These are phyloP conservation scores for Chrosomus eos DNA, from an alignment of 2,797 vertebrate genomes.

Conservation along the genomic window DNA sequence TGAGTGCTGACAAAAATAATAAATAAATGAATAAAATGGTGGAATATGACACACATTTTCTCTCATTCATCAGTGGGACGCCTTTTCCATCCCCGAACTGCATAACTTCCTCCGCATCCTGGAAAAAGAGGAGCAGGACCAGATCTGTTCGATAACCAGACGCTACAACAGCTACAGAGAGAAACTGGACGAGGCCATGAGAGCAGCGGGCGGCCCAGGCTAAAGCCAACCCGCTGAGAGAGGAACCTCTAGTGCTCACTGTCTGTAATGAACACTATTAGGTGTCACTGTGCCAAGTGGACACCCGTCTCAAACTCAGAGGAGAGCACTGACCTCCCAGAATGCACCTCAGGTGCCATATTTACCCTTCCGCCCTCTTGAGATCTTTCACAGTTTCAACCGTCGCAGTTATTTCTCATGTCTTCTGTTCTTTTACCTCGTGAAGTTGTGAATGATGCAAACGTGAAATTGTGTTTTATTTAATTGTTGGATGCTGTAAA, in stretches of 20 bases:
- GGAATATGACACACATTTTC: neutral
- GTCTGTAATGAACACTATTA: constrained; percentile 38
- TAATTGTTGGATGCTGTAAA: constrained; percentile 77
- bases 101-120: constrained; percentile 95
- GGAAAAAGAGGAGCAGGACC: constrained; percentile 93
- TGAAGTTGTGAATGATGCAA: constrained; percentile 67
- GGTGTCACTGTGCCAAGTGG: constrained; percentile 24
- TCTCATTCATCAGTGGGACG: constrained; percentile 88
- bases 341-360: constrained; percentile 68
- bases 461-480: constrained; percentile 71
- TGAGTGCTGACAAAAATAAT: neutral
- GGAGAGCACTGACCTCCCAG: constrained; percentile 43
- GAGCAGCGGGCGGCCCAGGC: constrained; percentile 73
- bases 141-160: constrained; percentile 78
- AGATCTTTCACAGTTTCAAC: constrained; percentile 48
- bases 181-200: constrained; percentile 89
- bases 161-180: constrained; percentile 86
- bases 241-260: constrained; percentile 33
- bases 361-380: constrained; percentile 52
- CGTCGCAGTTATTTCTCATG: neutral
- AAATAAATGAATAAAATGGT: neutral
- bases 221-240: constrained; percentile 64
- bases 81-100: constrained; percentile 94
- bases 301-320: constrained; percentile 40
- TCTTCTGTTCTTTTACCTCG: constrained; percentile 52